A percentile compares a stretch with the other conserved stretches of the same genome.
These are phyloP conservation scores for Bubalus kerabau DNA, from an alignment of 2,113 vertebrate genomes.

Conservation along the genomic window DNA sequence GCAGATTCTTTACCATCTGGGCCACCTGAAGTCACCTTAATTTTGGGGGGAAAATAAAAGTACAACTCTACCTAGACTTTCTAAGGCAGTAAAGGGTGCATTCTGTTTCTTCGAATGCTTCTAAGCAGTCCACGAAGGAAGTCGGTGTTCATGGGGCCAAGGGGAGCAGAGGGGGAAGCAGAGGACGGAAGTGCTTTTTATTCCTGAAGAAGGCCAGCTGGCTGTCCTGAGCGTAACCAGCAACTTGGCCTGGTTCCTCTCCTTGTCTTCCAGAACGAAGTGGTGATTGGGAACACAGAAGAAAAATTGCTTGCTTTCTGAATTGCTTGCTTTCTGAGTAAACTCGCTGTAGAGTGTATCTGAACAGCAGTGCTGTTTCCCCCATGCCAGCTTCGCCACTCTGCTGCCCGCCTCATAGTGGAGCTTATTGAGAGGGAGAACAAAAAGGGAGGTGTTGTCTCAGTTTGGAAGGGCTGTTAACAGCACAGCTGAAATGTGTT, in stretches of 20 bases:
- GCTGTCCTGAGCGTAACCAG: constrained; percentile 29
- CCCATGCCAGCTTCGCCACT: not conserved
- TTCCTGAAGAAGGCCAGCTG: constrained; percentile 50
- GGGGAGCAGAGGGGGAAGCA: not conserved
- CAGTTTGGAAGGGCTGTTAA: not conserved
- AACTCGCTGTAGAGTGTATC: not conserved
- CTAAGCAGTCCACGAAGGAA: not conserved
- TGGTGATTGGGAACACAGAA: constrained; percentile 27
- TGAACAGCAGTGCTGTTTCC: not conserved
- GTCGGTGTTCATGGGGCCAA: not conserved
- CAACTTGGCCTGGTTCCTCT: constrained; percentile 31
- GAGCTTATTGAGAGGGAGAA: constrained; percentile 27
- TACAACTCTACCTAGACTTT: not conserved
- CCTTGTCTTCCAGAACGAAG: constrained; percentile 44
- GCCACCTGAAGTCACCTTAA: not conserved
- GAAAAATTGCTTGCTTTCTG: constrained; percentile 19
- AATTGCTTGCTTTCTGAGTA: constrained; percentile 3
- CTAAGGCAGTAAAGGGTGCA: not conserved
- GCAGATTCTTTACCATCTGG: not conserved
- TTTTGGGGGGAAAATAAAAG: not conserved
- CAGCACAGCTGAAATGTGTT: constrained; percentile 32
- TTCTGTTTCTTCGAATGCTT: not conserved
- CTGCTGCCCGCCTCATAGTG: not conserved
- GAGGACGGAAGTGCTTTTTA: constrained; percentile 10
- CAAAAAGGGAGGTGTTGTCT: not conserved